phyloP scores from a whole-genome alignment of 2,888 invertebrate genomes.

The Platyscelio sp. region DNA sequence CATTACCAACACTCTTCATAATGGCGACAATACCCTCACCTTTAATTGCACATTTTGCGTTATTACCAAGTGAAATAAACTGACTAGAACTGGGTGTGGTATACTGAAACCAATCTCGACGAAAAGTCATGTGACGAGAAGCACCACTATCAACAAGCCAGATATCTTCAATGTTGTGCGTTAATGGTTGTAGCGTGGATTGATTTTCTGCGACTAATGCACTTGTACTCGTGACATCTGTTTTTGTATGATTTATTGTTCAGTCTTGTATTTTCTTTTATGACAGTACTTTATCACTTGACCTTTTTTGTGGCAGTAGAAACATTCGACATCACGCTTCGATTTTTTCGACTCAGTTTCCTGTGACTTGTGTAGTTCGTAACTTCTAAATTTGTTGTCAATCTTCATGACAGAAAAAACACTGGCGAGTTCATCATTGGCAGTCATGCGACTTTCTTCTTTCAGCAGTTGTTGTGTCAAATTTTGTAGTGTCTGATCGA shows the following conservation, averaged over 20 bases:
- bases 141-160: slow-evolving; percentile 32
- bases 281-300: slow-evolving; percentile 39
- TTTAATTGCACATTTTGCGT: slow-evolving; percentile 29
- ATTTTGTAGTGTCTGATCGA: slow-evolving; percentile 33
- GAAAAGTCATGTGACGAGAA: slow-evolving; percentile 35
- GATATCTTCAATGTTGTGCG: slow-evolving; percentile 16
- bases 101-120: slow-evolving; percentile 27
- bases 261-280: slow-evolving; percentile 10
- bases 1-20: slow-evolving; percentile 5
- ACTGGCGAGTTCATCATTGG: slow-evolving; percentile 10
- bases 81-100: neutral
- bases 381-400: neutral
- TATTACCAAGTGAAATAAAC: slow-evolving; percentile 16
- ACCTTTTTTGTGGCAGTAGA: slow-evolving; percentile 43
- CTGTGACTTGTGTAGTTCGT: neutral
- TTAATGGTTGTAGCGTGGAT: too few relatives aligned
- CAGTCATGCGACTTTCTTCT: slow-evolving; percentile 52
- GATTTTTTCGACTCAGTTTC: neutral
- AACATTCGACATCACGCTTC: slow-evolving; percentile 33
- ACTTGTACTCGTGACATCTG: neutral
- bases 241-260: neutral
- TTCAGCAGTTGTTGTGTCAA: slow-evolving; percentile 45
- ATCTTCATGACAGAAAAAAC: slow-evolving; percentile 21
- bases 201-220: slow-evolving; percentile 7
- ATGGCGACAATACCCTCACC: slow-evolving; percentile 32